phyloP scores from a whole-genome alignment of 2,797 vertebrate species.

The Valencia hispanica region DNA sequence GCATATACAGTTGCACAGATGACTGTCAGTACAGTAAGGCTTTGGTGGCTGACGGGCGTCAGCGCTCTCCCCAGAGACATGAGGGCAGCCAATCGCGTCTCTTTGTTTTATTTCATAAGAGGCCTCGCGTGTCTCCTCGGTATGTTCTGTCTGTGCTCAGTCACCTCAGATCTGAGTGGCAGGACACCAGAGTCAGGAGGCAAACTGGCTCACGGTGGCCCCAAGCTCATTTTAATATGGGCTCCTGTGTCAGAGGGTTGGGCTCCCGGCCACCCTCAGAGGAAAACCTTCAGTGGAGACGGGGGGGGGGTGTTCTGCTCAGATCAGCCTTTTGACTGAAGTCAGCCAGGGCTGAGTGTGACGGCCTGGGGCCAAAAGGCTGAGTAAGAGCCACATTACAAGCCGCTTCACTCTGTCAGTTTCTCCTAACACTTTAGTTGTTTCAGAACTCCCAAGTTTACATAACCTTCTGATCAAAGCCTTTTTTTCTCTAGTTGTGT shows the following conservation, averaged over 20 bases:
- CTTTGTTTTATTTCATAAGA: constrained; percentile 32
- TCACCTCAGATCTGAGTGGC: constrained; percentile 46
- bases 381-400: constrained; percentile 58
- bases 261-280: constrained; percentile 36
- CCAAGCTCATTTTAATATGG: constrained; percentile 50
- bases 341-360: constrained; percentile 38
- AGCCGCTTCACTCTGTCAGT: constrained; percentile 42
- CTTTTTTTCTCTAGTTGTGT: neutral
- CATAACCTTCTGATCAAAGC: constrained; percentile 34
- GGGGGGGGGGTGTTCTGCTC: constrained; percentile 23
- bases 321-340: constrained; percentile 24
- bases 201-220: constrained; percentile 29
- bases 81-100: constrained; percentile 35
- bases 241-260: constrained; percentile 17
- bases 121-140: constrained; percentile 36
- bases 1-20: constrained; percentile 2
- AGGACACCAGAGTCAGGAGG: constrained; percentile 35
- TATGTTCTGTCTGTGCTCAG: constrained; percentile 44
- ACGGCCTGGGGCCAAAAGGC: constrained; percentile 60
- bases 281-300: constrained; percentile 42
- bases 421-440: constrained; percentile 18
- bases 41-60: constrained; percentile 42
- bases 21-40: constrained; percentile 33
- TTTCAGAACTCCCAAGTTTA: constrained; percentile 41
- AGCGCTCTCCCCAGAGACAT: constrained; percentile 46